Base-by-base conservation (phyloP, 2,113 vertebrate genomes). In the Rafetus swinhoei region DNA sequence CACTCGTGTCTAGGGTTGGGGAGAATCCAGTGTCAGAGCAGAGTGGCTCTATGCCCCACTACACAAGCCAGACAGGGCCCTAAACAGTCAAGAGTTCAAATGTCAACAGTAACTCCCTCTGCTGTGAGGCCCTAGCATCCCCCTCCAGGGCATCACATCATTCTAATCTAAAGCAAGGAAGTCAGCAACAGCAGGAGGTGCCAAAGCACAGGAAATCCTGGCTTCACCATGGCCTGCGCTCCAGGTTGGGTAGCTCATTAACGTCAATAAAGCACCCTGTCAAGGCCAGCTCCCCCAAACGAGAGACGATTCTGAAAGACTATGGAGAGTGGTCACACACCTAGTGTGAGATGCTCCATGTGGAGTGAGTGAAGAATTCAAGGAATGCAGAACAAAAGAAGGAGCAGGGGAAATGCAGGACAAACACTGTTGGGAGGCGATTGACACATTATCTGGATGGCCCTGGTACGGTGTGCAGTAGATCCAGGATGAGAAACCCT, bases 301-400 rank as follows among this genome's bases (percentile, higher is more conserved):
- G 55, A 59, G 9, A 82, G 0, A 8, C 0, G 35, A 77, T 62
- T 91, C 21, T 53, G 32, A 88, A 88, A 55, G 94, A 29, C 35
- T 0, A 1, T 4, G 1, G 1, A n/a, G 19, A 89, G 87, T 45
- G 72, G 24, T 1, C 16, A 6, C 18, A 45, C 29, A 45, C 45
- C 6, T 29, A 76, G n/a, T 65, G 81, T 53, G 94, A 85, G 6
- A 84, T 3, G 59, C 25, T 25, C 19, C 56, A 72, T 45, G 10
- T n/a, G 65, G 25, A 77, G 3, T 35, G 13, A 56, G 35, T 39
- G 32, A 72, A 29, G 21, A 56, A 85, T 80, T 11, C 1, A 89
- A 14, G 4, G 13, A 82, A 32, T 81, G 50, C 0, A 9, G 62
- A 88, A 82, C 45, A 81, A n/a, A 50, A 19, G 60, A 15, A 72